These are phyloP conservation scores for Spinus pinus DNA, from an alignment of 2,797 vertebrate genomes.

Conservation along the genomic window DNA sequence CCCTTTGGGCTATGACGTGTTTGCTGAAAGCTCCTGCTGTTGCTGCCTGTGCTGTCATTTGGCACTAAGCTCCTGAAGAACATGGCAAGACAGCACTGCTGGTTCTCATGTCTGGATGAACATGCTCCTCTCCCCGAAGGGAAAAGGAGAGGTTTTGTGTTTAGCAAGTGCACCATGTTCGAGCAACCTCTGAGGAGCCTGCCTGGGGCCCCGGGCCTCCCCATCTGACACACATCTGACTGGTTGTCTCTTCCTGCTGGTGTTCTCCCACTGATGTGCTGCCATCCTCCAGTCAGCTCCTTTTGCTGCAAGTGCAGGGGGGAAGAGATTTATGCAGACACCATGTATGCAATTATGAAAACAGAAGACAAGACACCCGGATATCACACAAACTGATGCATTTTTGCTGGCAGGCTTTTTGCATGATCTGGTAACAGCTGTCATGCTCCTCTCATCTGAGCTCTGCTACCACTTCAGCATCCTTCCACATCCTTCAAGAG, in stretches of 20 bases:
- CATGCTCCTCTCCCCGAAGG: constrained; percentile 9
- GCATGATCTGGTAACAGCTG: constrained; percentile 66
- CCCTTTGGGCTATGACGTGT: background rate
- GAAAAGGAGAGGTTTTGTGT: constrained; percentile 24
- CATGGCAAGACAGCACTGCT: constrained; percentile 47
- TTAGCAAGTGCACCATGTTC: background rate
- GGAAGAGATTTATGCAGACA: constrained; percentile 65
- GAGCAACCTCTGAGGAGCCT: background rate
- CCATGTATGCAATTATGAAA: constrained; percentile 69
- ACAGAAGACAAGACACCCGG: constrained; percentile 60
- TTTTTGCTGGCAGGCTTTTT: constrained; percentile 69
- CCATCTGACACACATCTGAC: constrained; percentile 21
- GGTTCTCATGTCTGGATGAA: constrained; percentile 50
- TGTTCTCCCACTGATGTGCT: constrained; percentile 43
- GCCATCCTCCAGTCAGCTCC: constrained; percentile 46
- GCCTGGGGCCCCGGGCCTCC: background rate
- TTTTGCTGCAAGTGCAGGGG: constrained; percentile 36
- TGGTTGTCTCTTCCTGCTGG: constrained; percentile 36
- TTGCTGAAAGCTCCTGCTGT: constrained; percentile 10
- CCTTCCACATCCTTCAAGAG: background rate
- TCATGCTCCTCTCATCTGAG: constrained; percentile 59
- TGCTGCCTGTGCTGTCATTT: constrained; percentile 37
- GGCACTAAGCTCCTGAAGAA: constrained; percentile 54
- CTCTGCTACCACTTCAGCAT: background rate
- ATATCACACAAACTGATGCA: constrained; percentile 68